Conservation (phyloP, 2,113 vertebrate species). For the Notothenia coriiceps region DNA sequence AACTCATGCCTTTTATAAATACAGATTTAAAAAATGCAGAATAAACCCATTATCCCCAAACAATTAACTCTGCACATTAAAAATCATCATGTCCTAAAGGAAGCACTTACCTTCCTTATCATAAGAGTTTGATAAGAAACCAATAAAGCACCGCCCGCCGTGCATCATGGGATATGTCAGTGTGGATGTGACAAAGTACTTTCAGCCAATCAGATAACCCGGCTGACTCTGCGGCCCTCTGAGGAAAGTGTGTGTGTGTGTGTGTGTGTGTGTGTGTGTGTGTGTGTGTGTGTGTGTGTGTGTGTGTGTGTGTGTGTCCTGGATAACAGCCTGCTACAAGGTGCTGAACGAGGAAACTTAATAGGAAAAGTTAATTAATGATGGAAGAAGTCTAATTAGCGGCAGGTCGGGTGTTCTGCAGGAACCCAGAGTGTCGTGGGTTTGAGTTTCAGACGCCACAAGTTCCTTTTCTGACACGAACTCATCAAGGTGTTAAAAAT, state of each 20-base stretch:
- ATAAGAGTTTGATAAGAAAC: slow-evolving; percentile 5
- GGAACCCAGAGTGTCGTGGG: too few species aligned
- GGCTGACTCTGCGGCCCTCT: neutral
- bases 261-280: slow-evolving; percentile 15
- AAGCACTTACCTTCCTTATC: neutral
- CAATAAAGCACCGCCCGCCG: neutral
- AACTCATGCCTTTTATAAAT: too few species aligned
- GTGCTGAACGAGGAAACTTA: slow-evolving; percentile 11
- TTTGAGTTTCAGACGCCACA: neutral
- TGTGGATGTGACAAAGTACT: neutral
- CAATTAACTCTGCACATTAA: neutral
- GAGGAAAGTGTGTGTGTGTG: slow-evolving; percentile 13
- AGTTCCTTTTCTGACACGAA: neutral
- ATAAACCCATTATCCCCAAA: neutral
- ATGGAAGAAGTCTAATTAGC: slow-evolving; percentile 49
- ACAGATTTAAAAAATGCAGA: neutral
- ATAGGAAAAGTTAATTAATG: slow-evolving; percentile 66
- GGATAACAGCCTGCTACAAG: slow-evolving; percentile 10
- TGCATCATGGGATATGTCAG: slow-evolving; percentile 26
- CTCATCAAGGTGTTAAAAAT: neutral
- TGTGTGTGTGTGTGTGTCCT: neutral
- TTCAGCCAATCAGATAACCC: slow-evolving; percentile 25
- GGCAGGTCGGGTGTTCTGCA: neutral
- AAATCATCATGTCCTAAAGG: neutral
- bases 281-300: neutral